Evolutionary conservation across 2,113 vertebrate genomes (phyloP).

Genomic region (Xenopus borealis): DNA sequence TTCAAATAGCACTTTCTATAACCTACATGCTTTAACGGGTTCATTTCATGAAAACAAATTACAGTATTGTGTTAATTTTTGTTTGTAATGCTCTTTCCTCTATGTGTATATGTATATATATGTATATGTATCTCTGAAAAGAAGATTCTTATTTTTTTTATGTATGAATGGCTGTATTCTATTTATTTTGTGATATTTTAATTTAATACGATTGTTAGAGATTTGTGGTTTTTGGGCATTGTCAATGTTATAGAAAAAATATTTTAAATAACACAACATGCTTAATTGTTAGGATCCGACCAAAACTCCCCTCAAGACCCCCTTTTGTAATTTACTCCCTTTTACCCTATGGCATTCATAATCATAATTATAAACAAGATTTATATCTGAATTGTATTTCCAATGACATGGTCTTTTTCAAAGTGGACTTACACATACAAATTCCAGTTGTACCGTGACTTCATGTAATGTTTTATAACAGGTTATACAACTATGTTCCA

Average conservation of each 20-base stretch:
- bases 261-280: neutral
- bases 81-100: neutral
- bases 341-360: too few relatives aligned
- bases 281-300: constrained; percentile 12
- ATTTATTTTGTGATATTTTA: constrained; percentile 48
- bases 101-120: constrained; percentile 40
- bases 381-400: too few relatives aligned
- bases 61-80: constrained; percentile 1
- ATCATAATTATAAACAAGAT: too few relatives aligned
- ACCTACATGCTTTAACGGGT: constrained; percentile 16
- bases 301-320: constrained; percentile 7
- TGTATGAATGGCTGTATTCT: constrained; percentile 42
- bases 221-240: constrained; percentile 37
- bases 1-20: constrained; percentile 42
- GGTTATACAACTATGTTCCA: too few relatives aligned
- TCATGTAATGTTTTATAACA: too few relatives aligned
- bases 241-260: constrained; percentile 29
- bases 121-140: constrained; percentile 31
- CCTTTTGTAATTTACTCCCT: neutral
- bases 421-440: too few relatives aligned
- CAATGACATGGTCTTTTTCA: too few relatives aligned
- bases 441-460: too few relatives aligned
- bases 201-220: constrained; percentile 41
- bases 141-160: constrained; percentile 44
- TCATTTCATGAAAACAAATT: constrained; percentile 13